Evolutionary conservation across 1,140 invertebrate species (phyloP), one percentile per base, ranked within the genome.

Genomic region (Calephelis virginiensis): DNA sequence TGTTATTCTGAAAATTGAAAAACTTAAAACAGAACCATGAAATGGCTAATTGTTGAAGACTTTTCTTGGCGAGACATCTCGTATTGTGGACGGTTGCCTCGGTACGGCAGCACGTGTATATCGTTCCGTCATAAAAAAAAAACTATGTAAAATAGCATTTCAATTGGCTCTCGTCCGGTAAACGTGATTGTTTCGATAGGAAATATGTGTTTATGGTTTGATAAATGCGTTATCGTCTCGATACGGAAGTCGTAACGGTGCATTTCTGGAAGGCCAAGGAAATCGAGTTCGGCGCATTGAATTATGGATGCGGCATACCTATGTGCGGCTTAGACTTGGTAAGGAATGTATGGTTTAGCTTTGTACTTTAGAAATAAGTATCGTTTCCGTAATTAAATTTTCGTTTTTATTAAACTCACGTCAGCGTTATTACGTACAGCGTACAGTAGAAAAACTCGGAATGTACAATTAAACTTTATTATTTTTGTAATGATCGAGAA

Each of bases 101-200:
- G 64, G 10, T 56, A 56, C 45, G 46, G 69, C 38, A 61, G 45
- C 69, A 70, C 69, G 69, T 61, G 69, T 67, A 8, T 63, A 10
- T 61, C n/a, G 69, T 43, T 50, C n/a, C 12, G 11, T 46, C 43
- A 61, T 45, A 40, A 64, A 68, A 64, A 14, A n/a, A 46, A 37
- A 43, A 43, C 40, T 7, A 43, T 6, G 28, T 37, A 37, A 38
- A n/a, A 38, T 38, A 59, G 11, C 6, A 37, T 37, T 59, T 38
- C 56, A 12, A 59, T 37, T 28, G 50, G 37, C 50, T 28, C 14
- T 59, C 28, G 56, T 59, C 12, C 56, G 56, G 37, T 56, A 28
- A 56, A 56, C 53, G 17, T 37, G 56, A 59, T 37, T 59, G 50
- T 56, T 56, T 56, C 37, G 37, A 38, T 38, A 59, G 28, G 28